Evolutionary conservation across 35 echinoderm and acorn worm species (phyloP).

Genomic region (Lytechinus pictus): DNA sequence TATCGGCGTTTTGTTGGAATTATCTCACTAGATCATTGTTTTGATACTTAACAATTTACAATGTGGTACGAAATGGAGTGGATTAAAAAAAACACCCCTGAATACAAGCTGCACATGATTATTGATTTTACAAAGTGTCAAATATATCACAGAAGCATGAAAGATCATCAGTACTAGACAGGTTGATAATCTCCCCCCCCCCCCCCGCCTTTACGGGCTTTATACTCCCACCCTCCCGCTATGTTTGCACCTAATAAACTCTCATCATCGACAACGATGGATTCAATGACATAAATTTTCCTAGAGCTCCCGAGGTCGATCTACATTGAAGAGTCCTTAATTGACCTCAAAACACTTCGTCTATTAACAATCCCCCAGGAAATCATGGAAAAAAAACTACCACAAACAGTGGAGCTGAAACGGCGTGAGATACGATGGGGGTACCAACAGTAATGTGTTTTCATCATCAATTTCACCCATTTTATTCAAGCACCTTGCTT

Average conservation of each 20-base stretch:
- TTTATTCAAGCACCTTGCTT: neutral
- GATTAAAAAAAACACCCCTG: too few relatives aligned
- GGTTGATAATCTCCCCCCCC: too few relatives aligned
- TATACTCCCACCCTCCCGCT: too few relatives aligned
- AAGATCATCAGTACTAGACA: too few relatives aligned
- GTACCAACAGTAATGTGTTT: neutral
- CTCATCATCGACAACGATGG: neutral
- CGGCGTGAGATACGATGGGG: neutral
- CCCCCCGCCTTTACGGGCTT: too few relatives aligned
- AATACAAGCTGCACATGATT: too few relatives aligned
- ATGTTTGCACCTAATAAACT: neutral
- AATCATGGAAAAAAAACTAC: neutral
- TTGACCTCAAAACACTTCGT: neutral
- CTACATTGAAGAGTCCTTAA: neutral
- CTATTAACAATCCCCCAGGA: neutral
- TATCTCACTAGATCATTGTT: too few relatives aligned
- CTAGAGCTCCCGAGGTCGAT: neutral
- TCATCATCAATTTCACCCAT: neutral
- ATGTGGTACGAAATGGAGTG: too few relatives aligned
- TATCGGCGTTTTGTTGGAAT: too few relatives aligned
- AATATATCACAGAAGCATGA: too few relatives aligned
- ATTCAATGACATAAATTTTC: neutral
- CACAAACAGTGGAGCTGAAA: neutral
- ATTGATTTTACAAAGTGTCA: too few relatives aligned
- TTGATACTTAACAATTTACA: too few relatives aligned